Percentiles rank a stretch among this genome's conserved stretches.
phyloP scores from a whole-genome alignment of 2,113 vertebrate species.

The Opisthocomus hoazin region DNA sequence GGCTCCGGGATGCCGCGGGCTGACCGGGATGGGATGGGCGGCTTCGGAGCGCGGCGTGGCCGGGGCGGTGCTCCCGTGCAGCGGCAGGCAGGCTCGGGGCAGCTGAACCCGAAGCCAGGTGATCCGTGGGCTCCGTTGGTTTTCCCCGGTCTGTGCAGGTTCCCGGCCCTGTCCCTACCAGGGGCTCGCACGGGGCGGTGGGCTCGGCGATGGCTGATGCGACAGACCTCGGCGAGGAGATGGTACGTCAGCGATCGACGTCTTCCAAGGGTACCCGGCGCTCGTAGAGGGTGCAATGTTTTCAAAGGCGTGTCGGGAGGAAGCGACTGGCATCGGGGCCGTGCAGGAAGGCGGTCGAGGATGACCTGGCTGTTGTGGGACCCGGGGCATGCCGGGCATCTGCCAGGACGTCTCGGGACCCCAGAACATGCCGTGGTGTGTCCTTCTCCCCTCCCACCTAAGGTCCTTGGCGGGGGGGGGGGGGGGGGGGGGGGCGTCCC shows the following conservation, averaged over 20 bases:
- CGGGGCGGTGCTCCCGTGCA: accelerated
- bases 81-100: background rate
- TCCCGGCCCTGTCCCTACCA: background rate
- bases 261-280: accelerated
- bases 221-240: constrained; percentile 70
- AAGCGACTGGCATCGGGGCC: background rate
- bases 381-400: accelerated
- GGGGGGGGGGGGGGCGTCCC: no score
- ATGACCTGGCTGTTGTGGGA: accelerated
- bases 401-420: background rate
- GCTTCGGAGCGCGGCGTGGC: accelerated
- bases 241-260: constrained; percentile 11
- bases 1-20: background rate
- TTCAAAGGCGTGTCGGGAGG: accelerated
- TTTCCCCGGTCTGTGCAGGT: background rate
- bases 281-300: accelerated
- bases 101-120: background rate
- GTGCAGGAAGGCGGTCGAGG: background rate
- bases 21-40: accelerated
- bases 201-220: constrained; percentile 34
- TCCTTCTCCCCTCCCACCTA: background rate
- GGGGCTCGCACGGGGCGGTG: background rate
- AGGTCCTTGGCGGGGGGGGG: no score
- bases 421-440: accelerated
- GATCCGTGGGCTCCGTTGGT: background rate